A percentile compares a stretch with the other conserved stretches of the same genome.
Evolutionary conservation across 2,113 vertebrate genomes (phyloP).

Genomic region (Hippocampus abdominalis): DNA sequence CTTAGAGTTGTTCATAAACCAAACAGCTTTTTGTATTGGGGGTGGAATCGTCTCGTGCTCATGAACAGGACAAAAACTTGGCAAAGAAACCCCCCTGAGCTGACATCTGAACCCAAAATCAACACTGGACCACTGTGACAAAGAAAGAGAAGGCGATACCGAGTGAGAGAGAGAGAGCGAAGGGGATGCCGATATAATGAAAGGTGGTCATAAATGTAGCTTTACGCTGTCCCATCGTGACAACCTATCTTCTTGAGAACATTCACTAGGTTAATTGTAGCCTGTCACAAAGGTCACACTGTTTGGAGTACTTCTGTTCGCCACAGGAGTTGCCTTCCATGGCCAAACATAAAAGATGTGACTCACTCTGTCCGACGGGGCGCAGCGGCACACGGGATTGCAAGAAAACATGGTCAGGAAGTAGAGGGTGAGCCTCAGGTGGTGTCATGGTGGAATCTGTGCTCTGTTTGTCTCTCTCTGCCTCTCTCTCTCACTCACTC

Average conservation of each 20-base stretch:
- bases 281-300: constrained; percentile 66
- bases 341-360: constrained; percentile 63
- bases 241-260: constrained; percentile 16
- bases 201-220: not conserved
- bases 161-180: too few relatives aligned
- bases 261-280: constrained; percentile 17
- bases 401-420: constrained; percentile 25
- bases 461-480: not conserved
- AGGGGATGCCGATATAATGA: too few relatives aligned
- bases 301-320: constrained; percentile 61
- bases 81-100: too few relatives aligned
- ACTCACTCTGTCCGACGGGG: constrained; percentile 42
- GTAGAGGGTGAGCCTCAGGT: not conserved
- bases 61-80: too few relatives aligned
- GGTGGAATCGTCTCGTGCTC: too few relatives aligned
- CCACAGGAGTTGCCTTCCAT: constrained; percentile 52
- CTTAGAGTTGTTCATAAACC: too few relatives aligned
- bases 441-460: constrained; percentile 9
- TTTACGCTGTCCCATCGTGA: not conserved
- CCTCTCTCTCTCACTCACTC: too few relatives aligned
- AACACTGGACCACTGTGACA: too few relatives aligned
- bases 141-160: too few relatives aligned
- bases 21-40: too few relatives aligned
- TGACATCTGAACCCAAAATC: too few relatives aligned
- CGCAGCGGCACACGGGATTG: constrained; percentile 27